A percentile compares a stretch with the other conserved stretches of the same genome.
Conservation (phyloP, 2,113 vertebrate genomes). For the Indicator indicator region DNA sequence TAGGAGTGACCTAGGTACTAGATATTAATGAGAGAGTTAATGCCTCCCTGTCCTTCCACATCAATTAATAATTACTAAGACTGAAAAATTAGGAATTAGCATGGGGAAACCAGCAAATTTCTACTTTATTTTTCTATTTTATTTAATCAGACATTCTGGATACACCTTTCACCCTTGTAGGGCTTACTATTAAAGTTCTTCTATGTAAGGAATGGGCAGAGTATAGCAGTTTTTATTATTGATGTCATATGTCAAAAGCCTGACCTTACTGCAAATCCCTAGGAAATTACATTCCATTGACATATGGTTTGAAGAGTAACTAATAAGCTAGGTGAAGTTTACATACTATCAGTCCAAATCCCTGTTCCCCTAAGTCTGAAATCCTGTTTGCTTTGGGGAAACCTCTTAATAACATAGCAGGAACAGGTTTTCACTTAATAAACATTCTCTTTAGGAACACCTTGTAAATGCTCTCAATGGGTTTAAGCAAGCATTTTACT, state of each 20-base stretch:
- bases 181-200: neutral
- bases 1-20: neutral
- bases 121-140: neutral
- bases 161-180: neutral
- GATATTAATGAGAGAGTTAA: neutral
- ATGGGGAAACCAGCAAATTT: neutral
- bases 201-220: neutral
- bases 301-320: neutral
- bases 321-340: constrained; percentile 29
- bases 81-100: neutral
- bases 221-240: neutral
- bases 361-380: neutral
- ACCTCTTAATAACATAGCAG: neutral
- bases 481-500: neutral
- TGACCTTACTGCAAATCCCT: constrained; percentile 27
- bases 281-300: constrained; percentile 26
- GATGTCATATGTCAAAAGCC: constrained; percentile 24
- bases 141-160: neutral
- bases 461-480: neutral
- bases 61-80: neutral
- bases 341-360: neutral
- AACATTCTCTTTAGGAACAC: neutral
- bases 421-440: neutral
- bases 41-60: neutral
- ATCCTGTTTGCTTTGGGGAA: neutral